Base-by-base conservation (phyloP, 2,888 invertebrate genomes). In the Dromius quadrimaculatus region DNA sequence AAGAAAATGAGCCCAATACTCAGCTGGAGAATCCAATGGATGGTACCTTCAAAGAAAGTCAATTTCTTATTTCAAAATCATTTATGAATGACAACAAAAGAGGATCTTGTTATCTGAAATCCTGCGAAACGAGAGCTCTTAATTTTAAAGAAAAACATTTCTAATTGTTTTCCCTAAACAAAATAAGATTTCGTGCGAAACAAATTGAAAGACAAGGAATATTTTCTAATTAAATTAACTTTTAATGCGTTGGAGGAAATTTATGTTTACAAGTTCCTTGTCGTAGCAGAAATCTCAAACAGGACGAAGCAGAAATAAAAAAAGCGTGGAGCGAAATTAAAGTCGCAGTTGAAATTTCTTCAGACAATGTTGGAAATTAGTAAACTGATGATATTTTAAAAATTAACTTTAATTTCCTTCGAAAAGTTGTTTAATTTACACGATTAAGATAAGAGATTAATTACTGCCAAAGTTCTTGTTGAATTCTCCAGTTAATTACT, bases 361-460 rank as follows among this genome's bases (percentile, higher is more conserved):
- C 11, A 34, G 59, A 59, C 59, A 59, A 59, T 59, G 34, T 23
- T 36, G 28, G 45, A 64, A 64, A 64, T 64, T 64, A 64, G 64
- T 64, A 64, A 45, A 34, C 38, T 43, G 65, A n/a, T n/a, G n/a
- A 50, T 65, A 47, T 65, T 65, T 65, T 65, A 68, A 68, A 68
- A 68, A 68, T 66, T 68, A 41, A 68, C 38, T 59, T 68, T 68
- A 59, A 68, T 59, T 68, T 59, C 68, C 59, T 68, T 59, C 59
- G 68, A 45, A 68, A 68, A 68, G 68, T 68, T 68, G 59, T 68
- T 59, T 59, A 68, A 68, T 57, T 68, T 68, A 59, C 68, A 68
- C 43, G 59, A 68, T 68, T 68, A 68, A 68, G 68, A 68, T 68
- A 68, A 68, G 68, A 68, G 68, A 68, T 68, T 68, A 68, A 68